Conservation (phyloP, 1,140 invertebrate species). For the Drosophila eugracilis region DNA sequence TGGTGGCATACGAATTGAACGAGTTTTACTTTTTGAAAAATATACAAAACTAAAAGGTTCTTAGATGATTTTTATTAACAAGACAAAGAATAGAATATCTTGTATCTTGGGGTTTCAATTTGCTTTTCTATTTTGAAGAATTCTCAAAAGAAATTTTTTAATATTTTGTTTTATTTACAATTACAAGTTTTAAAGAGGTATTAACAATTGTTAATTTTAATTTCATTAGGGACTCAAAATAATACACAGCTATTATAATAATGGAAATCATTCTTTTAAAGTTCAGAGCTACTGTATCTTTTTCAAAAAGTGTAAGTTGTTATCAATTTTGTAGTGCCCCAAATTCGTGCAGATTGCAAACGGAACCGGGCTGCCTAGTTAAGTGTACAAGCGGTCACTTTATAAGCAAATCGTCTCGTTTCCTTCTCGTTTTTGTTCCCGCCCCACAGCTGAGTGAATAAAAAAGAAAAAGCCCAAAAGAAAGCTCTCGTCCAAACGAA, state of each 20-base stretch:
- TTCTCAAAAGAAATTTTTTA: background rate
- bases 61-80: background rate
- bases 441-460: constrained; percentile 39
- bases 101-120: background rate
- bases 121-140: background rate
- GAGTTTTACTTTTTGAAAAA: constrained; percentile 39
- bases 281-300: background rate
- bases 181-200: too few relatives aligned
- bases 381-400: constrained; percentile 40
- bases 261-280: background rate
- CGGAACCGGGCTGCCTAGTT: constrained; percentile 30
- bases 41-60: constrained; percentile 21
- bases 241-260: too few relatives aligned
- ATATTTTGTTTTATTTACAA: background rate
- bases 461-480: constrained; percentile 24
- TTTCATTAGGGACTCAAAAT: too few relatives aligned
- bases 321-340: constrained; percentile 12
- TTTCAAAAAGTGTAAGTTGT: constrained; percentile 12
- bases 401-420: constrained; percentile 40
- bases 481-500: constrained; percentile 11
- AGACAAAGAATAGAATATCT: too few relatives aligned
- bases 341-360: constrained; percentile 26
- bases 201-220: too few relatives aligned
- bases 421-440: constrained; percentile 37
- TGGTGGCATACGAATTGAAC: constrained; percentile 5